These are phyloP conservation scores for Archivesica marissinica DNA, from an alignment of 1,140 invertebrate species.

Conservation along the genomic window DNA sequence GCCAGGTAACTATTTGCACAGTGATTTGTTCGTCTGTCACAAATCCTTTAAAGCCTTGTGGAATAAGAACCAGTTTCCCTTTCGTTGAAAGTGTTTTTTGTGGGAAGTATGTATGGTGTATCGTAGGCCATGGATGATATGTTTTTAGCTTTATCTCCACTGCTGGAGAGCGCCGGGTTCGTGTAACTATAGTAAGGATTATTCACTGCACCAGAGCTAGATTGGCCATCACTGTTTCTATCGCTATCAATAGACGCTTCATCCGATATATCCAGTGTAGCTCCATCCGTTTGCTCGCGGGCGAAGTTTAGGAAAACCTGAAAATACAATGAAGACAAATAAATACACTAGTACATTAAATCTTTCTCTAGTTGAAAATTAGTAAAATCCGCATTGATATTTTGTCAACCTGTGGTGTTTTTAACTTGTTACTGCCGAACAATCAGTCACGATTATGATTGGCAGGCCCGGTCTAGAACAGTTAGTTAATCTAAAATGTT, in stretches of 20 bases:
- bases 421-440: too few relatives aligned
- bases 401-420: too few relatives aligned
- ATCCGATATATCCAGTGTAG: constrained; percentile 42
- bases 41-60: constrained; percentile 8
- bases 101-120: not conserved
- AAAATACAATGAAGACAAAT: too few relatives aligned
- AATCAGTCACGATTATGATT: too few relatives aligned
- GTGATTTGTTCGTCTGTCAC: too few relatives aligned
- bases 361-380: too few relatives aligned
- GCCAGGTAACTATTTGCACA: too few relatives aligned
- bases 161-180: not conserved
- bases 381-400: too few relatives aligned
- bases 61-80: not conserved
- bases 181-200: constrained; percentile 4
- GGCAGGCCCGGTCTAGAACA: too few relatives aligned
- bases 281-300: constrained; percentile 73
- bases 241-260: constrained; percentile 29
- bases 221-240: constrained; percentile 12
- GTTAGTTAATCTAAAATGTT: too few relatives aligned
- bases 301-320: constrained; percentile 78
- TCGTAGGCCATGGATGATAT: not conserved
- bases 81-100: constrained; percentile 21
- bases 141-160: not conserved
- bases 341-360: too few relatives aligned
- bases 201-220: not conserved